Conservation (phyloP, 1,140 invertebrate genomes). For the Drosophila sulfurigaster region DNA sequence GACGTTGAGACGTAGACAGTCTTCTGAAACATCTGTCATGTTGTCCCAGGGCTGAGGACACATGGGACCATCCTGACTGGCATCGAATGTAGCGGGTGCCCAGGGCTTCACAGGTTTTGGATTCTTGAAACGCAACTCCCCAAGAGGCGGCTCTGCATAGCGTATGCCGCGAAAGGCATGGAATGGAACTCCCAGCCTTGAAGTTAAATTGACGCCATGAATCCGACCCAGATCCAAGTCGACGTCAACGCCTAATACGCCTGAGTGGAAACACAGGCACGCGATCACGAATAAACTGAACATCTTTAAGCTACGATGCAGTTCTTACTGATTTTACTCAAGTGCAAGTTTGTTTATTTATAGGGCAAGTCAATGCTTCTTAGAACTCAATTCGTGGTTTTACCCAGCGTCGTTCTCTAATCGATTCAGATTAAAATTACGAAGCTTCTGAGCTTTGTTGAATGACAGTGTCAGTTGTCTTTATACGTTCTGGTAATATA, state of each 20-base stretch:
- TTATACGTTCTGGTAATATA: no score
- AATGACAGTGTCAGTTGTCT: background rate
- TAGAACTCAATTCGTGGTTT: constrained; percentile 11
- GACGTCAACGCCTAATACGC: constrained; percentile 45
- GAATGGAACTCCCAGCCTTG: constrained; percentile 85
- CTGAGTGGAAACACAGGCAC: background rate
- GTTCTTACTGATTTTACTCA: constrained; percentile 7
- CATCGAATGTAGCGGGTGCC: constrained; percentile 85
- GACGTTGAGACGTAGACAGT: constrained; percentile 93
- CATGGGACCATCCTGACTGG: constrained; percentile 86
- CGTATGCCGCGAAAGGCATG: constrained; percentile 89
- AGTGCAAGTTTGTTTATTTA: constrained; percentile 16
- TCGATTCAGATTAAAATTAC: background rate
- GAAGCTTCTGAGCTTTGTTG: background rate
- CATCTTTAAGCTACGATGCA: constrained; percentile 1
- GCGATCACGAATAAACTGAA: constrained; percentile 4
- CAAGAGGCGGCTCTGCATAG: constrained; percentile 87
- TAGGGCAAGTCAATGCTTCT: background rate
- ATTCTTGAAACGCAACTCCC: constrained; percentile 66
- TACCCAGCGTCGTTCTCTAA: background rate
- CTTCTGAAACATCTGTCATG: constrained; percentile 86
- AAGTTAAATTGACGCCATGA: constrained; percentile 57
- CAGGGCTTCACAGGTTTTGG: constrained; percentile 86
- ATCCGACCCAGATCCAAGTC: constrained; percentile 65
- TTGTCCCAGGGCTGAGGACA: constrained; percentile 85